Base-by-base conservation (phyloP, 2,888 invertebrate species). In the Heliconius cydno region DNA sequence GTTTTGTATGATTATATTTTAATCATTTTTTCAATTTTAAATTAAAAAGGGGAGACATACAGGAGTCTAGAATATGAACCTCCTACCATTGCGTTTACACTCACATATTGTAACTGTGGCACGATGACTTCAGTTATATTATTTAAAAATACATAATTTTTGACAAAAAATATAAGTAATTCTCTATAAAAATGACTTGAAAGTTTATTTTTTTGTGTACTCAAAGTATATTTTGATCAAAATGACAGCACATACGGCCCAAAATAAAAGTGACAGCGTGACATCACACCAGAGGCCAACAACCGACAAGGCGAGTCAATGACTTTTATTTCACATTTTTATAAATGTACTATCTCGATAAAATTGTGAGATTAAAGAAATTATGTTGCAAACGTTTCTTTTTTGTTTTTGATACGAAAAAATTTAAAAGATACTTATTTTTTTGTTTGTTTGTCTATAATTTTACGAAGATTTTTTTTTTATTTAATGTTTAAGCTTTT, bases 221-320 rank as follows among this genome's bases (percentile, higher is more conserved):
- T 71, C 12, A 57, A 2, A 72, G 12, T 19, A 52, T n/a, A 63
- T 63, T 75, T 65, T 65, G 41, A 74, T 76, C 80, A 77, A 79
- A 79, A 71, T 38, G 80, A 74, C 79, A 82, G 81, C 84, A 85
- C 84, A 86, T 84, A 84, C 88, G 86, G 88, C 88, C 90, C 89
- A 90, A 90, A 92, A 92, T 90, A 92, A 92, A 92, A 92, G 92
- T 92, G 92, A 92, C 90, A 90, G 86, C 82, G 84, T 85, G 90
- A 92, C 91, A 92, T 92, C 90, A 89, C 89, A 90, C 90, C 89
- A 89, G 85, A 84, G 90, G 91, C 91, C 91, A 84, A 81, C 86
- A 90, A 90, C 88, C 90, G 84, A 84, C 84, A 83, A 81, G 83
- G 85, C 67, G 28, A 68, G 85, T 83, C 81, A 83, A 80, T 46